Conservation (phyloP, 2,113 vertebrate species). For the Cathartes aura region DNA sequence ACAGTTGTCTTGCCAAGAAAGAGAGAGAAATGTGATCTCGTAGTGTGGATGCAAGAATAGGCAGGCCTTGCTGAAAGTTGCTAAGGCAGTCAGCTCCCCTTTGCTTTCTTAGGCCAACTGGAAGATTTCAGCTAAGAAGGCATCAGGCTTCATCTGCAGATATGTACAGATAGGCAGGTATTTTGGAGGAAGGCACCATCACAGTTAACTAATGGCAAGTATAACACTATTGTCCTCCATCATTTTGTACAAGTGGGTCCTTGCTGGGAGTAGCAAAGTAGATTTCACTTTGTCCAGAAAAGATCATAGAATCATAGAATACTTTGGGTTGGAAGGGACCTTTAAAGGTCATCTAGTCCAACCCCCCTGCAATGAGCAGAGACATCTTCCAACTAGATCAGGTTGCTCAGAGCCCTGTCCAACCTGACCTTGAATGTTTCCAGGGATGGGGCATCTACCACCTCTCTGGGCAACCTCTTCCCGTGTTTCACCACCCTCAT, state of each 20-base stretch:
- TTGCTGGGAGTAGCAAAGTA: neutral
- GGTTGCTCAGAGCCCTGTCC: neutral
- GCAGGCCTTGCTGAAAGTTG: neutral
- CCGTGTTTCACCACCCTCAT: neutral
- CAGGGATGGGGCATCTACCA: neutral
- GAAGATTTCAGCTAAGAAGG: neutral
- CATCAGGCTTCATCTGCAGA: neutral
- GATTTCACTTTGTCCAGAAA: neutral
- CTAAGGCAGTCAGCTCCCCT: neutral
- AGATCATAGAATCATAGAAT: too few relatives aligned
- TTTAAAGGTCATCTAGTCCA: too few relatives aligned
- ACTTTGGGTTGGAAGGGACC: too few relatives aligned
- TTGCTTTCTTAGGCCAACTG: neutral
- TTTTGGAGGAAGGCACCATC: neutral
- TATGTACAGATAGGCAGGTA: neutral
- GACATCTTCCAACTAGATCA: neutral
- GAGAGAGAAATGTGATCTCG: neutral
- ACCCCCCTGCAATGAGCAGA: neutral
- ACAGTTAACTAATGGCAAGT: neutral
- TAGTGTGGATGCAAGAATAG: neutral
- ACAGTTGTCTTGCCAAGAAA: neutral
- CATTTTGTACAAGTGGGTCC: neutral
- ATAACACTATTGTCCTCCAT: neutral
- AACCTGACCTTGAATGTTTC: neutral
- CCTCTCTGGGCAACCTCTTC: neutral